A percentile compares a stretch with the other conserved stretches of the same genome.
Conservation (phyloP, 2,113 vertebrate species). For the Tamias sibiricus region DNA sequence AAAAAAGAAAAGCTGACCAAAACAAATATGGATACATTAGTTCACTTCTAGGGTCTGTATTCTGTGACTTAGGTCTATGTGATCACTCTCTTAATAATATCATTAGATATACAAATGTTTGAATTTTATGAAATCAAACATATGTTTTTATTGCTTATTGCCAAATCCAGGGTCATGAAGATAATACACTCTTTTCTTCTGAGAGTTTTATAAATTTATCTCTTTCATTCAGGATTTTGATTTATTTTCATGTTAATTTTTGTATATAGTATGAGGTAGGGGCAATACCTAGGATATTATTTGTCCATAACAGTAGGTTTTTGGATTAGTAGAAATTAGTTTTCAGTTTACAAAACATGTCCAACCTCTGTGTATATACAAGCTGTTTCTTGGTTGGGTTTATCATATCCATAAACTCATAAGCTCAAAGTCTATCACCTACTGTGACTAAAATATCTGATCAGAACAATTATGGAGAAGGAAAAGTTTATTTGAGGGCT, state of each 20-base stretch:
- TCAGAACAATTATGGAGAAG: too few relatives aligned
- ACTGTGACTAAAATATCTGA: too few relatives aligned
- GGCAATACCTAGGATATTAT: not conserved
- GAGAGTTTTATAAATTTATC: not conserved
- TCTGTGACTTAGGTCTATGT: not conserved
- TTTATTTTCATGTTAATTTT: not conserved
- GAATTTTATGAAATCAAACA: not conserved
- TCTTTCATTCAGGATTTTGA: not conserved
- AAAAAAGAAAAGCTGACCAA: too few relatives aligned
- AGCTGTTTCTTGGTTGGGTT: not conserved
- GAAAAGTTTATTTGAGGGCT: too few relatives aligned
- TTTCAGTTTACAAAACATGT: not conserved
- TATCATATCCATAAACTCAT: not conserved
- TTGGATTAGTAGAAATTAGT: constrained; percentile 10
- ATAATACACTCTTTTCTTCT: not conserved
- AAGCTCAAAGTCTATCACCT: too few relatives aligned
- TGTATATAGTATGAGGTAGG: not conserved
- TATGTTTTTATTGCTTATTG: not conserved
- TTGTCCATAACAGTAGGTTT: not conserved
- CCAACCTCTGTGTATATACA: not conserved
- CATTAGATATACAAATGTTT: not conserved
- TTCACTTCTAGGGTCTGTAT: not conserved
- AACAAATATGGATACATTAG: not conserved
- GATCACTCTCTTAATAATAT: not conserved
- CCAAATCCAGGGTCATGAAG: not conserved